Base-by-base conservation (phyloP, 2,113 vertebrate genomes). In the Aptenodytes forsteri region DNA sequence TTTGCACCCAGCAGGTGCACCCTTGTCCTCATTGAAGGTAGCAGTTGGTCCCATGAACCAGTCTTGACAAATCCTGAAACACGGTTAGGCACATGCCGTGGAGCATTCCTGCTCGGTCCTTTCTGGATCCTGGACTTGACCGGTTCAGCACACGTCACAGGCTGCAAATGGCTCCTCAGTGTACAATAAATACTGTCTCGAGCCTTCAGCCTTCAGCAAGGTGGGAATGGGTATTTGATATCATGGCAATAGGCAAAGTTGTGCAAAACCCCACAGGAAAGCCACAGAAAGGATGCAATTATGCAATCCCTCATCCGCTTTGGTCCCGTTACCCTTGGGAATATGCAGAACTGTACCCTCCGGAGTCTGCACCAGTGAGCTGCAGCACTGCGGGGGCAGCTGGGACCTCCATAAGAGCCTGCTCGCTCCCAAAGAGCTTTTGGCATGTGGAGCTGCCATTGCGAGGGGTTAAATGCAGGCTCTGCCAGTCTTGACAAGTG, bases 101-200 rank as follows among this genome's bases (percentile, higher is more conserved):
- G 22, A 69, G 21, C 22, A 21, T 16, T 54, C 55, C 50, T 87
- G 52, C n/a, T 54, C 3, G 0, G 10, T 42, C 47, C 15, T 21
- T 58, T 23, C 81, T 42, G 46, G 26, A 4, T 44, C 14, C 32
- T 61, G 58, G 64, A 2, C 19, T 26, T 13, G 23, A 6, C 5
- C 0, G 1, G 20, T 18, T 56, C 69, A 55, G 75, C 16, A 6
- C 34, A 20, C 0, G 4, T 6, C 62, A 46, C 10, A 19, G 62
- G 27, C 16, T 55, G 47, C 75, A 69, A 16, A 38, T 5, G 18
- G 42, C 78, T 83, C 47, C 56, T 62, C 14, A 7, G 75, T 13
- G 36, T 11, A 21, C 49, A 29, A 6, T 15, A 18, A 59, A 21
- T 0, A 2, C 30, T 16, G 26, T 16, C 79, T 19, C 0, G 1